Evolutionary conservation across 2,888 invertebrate genomes (phyloP).

Genomic region (Blera fallax): DNA sequence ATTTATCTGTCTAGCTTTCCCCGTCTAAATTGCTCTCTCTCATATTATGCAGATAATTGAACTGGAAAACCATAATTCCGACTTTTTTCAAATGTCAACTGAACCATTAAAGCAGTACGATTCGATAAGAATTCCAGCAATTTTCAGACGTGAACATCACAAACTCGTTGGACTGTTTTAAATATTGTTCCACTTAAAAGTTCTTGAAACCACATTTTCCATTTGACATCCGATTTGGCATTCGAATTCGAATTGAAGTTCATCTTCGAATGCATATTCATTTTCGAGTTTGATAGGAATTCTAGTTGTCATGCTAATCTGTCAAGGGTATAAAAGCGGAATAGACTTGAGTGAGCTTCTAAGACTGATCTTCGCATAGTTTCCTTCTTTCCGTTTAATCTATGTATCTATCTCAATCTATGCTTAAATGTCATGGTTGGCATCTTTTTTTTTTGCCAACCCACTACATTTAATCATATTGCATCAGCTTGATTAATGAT

Average conservation of each 20-base stretch:
- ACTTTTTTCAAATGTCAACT: too few relatives aligned
- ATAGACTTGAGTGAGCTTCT: background rate
- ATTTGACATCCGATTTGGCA: background rate
- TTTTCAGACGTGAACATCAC: too few relatives aligned
- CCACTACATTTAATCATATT: background rate
- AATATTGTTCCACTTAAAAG: background rate
- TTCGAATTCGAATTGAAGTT: background rate
- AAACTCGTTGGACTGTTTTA: too few relatives aligned
- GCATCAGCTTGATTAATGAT: background rate
- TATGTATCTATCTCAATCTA: background rate
- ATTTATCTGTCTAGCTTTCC: too few relatives aligned
- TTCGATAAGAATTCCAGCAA: too few relatives aligned
- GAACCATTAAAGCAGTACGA: too few relatives aligned
- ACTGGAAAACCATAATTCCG: too few relatives aligned
- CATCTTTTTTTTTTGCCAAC: background rate
- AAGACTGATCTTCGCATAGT: background rate
- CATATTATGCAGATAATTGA: too few relatives aligned
- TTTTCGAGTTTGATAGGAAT: background rate
- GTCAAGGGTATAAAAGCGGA: background rate
- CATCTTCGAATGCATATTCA: background rate
- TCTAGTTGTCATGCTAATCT: background rate
- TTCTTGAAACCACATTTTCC: background rate
- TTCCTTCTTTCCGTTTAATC: background rate
- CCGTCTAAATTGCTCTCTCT: too few relatives aligned
- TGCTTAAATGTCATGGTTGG: conserved; percentile 18